Conservation (phyloP, 2,888 invertebrate genomes). For the Leistus spinibarbis region DNA sequence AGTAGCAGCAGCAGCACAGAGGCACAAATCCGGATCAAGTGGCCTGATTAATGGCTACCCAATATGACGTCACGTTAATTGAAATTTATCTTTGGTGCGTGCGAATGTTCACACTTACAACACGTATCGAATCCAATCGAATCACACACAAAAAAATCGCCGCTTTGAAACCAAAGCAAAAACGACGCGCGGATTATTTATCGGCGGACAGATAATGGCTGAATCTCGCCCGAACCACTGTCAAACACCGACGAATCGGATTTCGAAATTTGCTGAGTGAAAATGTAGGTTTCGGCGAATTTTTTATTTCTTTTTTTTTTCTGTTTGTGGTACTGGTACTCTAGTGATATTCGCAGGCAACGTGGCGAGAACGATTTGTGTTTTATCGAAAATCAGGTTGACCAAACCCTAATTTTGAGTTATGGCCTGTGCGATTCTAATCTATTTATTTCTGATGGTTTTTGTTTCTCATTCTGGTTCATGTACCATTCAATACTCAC, state of each 20-base stretch:
- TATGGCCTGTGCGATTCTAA: slow-evolving; percentile 22
- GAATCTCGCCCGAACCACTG: slow-evolving; percentile 7
- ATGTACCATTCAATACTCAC: background rate
- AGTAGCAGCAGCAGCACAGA: slow-evolving; percentile 48
- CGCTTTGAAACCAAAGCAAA: too few species aligned
- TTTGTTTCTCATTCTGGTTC: background rate
- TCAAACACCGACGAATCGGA: slow-evolving; percentile 37
- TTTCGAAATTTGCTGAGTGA: slow-evolving; percentile 35
- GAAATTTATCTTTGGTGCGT: slow-evolving; percentile 46
- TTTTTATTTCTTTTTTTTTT: too few species aligned
- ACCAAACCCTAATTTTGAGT: slow-evolving; percentile 35
- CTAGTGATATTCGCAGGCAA: background rate
- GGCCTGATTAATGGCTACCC: slow-evolving; percentile 52
- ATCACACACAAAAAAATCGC: slow-evolving; percentile 5
- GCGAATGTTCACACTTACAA: slow-evolving; percentile 36
- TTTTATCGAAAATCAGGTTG: slow-evolving; percentile 28
- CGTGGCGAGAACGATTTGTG: slow-evolving; percentile 23
- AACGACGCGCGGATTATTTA: slow-evolving; percentile 27
- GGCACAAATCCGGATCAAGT: slow-evolving; percentile 48
- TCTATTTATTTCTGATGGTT: slow-evolving; percentile 10
- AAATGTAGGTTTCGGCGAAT: background rate
- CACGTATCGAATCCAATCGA: background rate
- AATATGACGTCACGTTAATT: slow-evolving; percentile 51
- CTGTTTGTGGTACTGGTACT: too few species aligned
- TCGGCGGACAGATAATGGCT: slow-evolving; percentile 22